A percentile compares a stretch with the other conserved stretches of the same genome.
phyloP scores from a whole-genome alignment of 2,113 vertebrate genomes.

The Cryptomyrus ogoouensis region DNA sequence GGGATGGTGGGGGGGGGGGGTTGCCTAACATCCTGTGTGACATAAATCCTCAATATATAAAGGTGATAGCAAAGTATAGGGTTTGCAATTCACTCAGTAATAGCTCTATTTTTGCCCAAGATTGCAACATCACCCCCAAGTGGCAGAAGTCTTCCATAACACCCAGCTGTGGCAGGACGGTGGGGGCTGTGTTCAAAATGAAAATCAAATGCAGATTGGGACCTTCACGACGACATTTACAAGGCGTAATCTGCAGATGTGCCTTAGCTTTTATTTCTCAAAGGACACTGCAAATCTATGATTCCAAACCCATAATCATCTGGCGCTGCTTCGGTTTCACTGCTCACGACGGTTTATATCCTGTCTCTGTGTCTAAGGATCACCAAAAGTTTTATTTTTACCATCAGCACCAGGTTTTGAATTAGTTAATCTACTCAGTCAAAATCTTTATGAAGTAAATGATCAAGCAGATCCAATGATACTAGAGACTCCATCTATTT shows the following conservation, averaged over 20 bases:
- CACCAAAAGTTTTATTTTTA: background rate
- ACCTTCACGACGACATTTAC: conserved; percentile 22
- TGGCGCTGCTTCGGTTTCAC: background rate
- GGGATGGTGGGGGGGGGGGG: too few relatives aligned
- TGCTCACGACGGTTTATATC: background rate
- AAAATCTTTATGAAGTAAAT: background rate
- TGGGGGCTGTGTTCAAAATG: background rate
- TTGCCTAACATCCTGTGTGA: background rate
- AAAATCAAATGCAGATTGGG: conserved; percentile 10
- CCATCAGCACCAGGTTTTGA: background rate
- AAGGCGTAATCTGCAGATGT: conserved; percentile 13
- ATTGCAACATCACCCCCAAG: conserved; percentile 5
- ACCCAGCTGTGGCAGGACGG: background rate
- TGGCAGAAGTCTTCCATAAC: background rate
- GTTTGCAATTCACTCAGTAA: background rate
- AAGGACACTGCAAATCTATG: conserved; percentile 7
- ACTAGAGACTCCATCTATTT: background rate
- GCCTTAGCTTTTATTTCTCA: conserved; percentile 14
- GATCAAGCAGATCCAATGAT: background rate
- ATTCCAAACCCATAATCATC: conserved; percentile 10
- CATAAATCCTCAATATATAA: background rate
- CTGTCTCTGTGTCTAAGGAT: background rate
- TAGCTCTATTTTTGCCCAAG: background rate
- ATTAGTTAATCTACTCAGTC: background rate
- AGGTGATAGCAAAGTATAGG: background rate